A percentile compares a stretch with the other conserved stretches of the same genome.
These are phyloP conservation scores for Calameuta idolon DNA, from an alignment of 2,888 invertebrate genomes.

Conservation along the genomic window DNA sequence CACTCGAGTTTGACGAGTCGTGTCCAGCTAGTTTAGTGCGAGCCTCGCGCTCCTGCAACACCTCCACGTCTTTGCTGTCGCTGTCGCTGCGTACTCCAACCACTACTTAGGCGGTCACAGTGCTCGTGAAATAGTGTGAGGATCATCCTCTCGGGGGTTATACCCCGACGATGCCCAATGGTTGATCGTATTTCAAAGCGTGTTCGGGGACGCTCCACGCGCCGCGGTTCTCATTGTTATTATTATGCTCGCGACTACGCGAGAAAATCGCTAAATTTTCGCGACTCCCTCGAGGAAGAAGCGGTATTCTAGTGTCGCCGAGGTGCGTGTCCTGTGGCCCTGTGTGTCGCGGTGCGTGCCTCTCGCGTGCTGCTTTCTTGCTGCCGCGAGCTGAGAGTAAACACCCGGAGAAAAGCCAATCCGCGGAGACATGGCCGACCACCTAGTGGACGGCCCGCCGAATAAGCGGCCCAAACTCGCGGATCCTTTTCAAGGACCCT, in stretches of 20 bases:
- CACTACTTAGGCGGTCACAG: not conserved
- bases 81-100: not conserved
- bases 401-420: conserved; percentile 26
- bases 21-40: conserved; percentile 24
- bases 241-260: conserved; percentile 42
- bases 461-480: conserved; percentile 94
- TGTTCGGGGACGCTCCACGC: conserved; percentile 76
- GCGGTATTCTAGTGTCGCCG: conserved; percentile 41
- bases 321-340: conserved; percentile 49
- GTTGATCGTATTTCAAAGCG: conserved; percentile 76
- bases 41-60: conserved; percentile 33
- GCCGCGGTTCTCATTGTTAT: conserved; percentile 57
- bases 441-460: conserved; percentile 94
- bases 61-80: conserved; percentile 17
- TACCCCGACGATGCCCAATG: conserved; percentile 81
- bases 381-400: conserved; percentile 32
- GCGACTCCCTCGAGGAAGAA: conserved; percentile 23
- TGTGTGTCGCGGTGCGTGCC: conserved; percentile 34
- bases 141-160: conserved; percentile 19
- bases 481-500: conserved; percentile 84
- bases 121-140: conserved; percentile 1
- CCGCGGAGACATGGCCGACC: conserved; percentile 85
- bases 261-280: conserved; percentile 43
- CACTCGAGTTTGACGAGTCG: conserved; percentile 48
- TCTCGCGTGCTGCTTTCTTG: conserved; percentile 23